Percentiles rank a stretch among this genome's conserved stretches.
Evolutionary conservation across 2,888 invertebrate species (phyloP).

Genomic region (Chrysolina americana): DNA sequence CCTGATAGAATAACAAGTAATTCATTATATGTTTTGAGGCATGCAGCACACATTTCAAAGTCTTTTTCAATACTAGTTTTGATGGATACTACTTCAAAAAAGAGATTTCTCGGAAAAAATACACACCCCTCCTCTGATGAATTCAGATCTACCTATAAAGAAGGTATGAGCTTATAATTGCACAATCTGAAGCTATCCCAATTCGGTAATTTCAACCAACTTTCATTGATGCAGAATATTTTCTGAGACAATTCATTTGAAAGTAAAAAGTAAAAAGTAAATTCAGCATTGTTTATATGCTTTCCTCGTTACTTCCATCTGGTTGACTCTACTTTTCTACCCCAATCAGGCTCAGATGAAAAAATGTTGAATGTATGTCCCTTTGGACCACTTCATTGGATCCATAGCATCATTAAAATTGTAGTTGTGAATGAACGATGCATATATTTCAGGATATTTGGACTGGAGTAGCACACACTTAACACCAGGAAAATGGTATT

Average conservation of each 20-base stretch:
- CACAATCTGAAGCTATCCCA: neutral
- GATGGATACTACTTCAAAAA: neutral
- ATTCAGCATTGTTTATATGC: neutral
- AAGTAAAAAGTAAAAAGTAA: neutral
- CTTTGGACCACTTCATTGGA: constrained; percentile 25
- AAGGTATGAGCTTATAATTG: neutral
- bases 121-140: neutral
- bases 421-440: constrained; percentile 22
- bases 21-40: neutral
- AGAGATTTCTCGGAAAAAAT: neutral
- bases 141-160: constrained; percentile 8
- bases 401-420: constrained; percentile 29
- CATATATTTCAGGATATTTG: constrained; percentile 25
- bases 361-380: constrained; percentile 27
- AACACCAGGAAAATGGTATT: constrained; percentile 21
- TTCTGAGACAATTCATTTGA: neutral
- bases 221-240: neutral
- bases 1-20: neutral
- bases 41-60: neutral
- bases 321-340: neutral
- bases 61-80: constrained; percentile 12
- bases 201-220: neutral
- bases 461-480: constrained; percentile 14
- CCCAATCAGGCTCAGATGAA: constrained; percentile 5
- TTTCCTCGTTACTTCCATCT: neutral